Base-by-base conservation (phyloP, 2,797 vertebrate genomes). In the Acanthurus leucopareius region DNA sequence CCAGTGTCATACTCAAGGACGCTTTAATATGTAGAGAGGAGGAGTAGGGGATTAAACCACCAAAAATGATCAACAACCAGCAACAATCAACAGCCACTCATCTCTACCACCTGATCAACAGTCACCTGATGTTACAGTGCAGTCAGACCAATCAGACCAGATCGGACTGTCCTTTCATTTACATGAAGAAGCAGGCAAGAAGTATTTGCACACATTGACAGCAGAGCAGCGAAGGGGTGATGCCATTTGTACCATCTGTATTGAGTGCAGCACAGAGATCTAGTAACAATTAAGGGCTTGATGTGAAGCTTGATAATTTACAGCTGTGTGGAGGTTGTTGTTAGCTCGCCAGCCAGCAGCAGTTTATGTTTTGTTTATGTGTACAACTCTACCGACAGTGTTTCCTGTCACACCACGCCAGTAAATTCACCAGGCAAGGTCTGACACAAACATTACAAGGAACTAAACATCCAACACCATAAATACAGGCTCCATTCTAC, bases 301-400 rank as follows among this genome's bases (percentile, higher is more conserved):
- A 40, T 1, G 20, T 22, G 13, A 51, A 20, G 17, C 13, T 11
- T 19, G 48, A 8, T 51, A 47, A 73, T 60, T 73, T 72, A 40
- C 32, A 49, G 42, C 62, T 69, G 11, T 61, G 63, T 35, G 54
- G 57, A 52, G 15, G 63, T 58, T 63, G 11, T 53, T 63, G 65
- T 60, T 63, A 47, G 60, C 40, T 38, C 10, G 13, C 11, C 32
- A 42, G 53, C 40, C 6, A 10, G 7, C 32, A 17, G 8, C 49
- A 45, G 17, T 53, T 67, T 47, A 38, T 62, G 52, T 28, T 38
- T 32, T 38, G 17, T 53, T 67, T 47, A 38, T 62, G 52, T 28
- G 22, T 32, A 69, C 62, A 20, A 49, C 32, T 70, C 3, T 1
- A 16, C 25, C 28, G 9, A 17, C 10, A 2, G n/a, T n/a, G 17